Evolutionary conservation across 2,797 vertebrate species (phyloP).

Genomic region (Telmatherina bonti): DNA sequence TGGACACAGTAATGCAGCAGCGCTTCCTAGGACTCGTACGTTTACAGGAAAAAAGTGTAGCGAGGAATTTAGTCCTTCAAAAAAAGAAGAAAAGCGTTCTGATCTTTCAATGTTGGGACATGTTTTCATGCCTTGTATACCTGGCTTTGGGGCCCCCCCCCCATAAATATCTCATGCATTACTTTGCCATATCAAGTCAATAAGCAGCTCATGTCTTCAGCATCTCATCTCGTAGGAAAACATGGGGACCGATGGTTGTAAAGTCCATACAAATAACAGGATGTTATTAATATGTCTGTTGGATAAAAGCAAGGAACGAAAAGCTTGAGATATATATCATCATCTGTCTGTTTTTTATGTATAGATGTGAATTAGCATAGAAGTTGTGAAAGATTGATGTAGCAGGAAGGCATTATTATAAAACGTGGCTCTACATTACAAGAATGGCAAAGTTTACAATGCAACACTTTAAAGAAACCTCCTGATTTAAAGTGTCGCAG

Average conservation of each 20-base stretch:
- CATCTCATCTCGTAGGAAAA: not conserved
- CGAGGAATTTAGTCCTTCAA: not conserved
- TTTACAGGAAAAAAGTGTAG: not conserved
- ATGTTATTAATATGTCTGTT: not conserved
- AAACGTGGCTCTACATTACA: not conserved
- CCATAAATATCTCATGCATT: not conserved
- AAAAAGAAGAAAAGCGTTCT: too few species aligned
- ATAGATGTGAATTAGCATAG: not conserved
- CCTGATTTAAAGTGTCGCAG: not conserved
- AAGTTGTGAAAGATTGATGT: not conserved
- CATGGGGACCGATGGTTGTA: not conserved
- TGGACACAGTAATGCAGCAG: too few species aligned
- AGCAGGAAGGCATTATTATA: not conserved
- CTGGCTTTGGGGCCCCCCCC: not conserved
- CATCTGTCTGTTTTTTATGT: not conserved
- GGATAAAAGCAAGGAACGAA: not conserved
- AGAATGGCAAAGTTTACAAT: constrained; percentile 5
- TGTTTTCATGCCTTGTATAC: not conserved
- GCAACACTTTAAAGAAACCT: constrained; percentile 8
- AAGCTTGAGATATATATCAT: too few species aligned
- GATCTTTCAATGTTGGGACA: not conserved
- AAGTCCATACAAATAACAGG: not conserved
- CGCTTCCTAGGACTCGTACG: too few species aligned
- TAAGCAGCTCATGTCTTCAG: not conserved
- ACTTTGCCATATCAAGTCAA: not conserved